A percentile compares a stretch with the other conserved stretches of the same genome.
Evolutionary conservation across 1,140 invertebrate genomes (phyloP).

Genomic region (Macrobrachium nipponense): DNA sequence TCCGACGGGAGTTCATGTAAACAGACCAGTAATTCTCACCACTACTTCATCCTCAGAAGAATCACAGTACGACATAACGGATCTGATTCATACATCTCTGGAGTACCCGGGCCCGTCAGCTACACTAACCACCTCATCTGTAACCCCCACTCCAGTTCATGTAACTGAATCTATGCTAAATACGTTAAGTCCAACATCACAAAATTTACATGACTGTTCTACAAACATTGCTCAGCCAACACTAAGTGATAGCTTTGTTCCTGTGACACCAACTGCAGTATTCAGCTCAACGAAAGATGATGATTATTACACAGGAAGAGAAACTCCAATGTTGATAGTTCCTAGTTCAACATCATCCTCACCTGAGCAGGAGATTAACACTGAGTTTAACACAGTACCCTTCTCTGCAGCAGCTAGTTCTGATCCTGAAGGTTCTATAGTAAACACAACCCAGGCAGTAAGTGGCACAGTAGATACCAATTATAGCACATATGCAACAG

Average conservation of each 20-base stretch:
- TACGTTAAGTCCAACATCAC: background rate
- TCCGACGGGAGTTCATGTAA: background rate
- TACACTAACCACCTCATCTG: background rate
- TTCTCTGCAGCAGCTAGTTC: no score
- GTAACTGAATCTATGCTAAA: background rate
- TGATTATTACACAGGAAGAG: no score
- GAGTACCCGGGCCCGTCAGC: conserved; percentile 51
- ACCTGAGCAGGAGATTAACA: no score
- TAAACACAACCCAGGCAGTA: no score
- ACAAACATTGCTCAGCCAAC: background rate
- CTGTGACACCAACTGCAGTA: background rate
- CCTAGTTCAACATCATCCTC: no score
- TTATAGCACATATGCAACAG: no score
- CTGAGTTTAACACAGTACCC: no score
- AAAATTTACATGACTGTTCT: background rate
- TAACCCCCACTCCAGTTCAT: conserved; percentile 14
- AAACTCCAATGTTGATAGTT: no score
- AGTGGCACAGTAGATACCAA: no score
- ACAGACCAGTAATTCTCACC: background rate
- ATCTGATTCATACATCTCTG: conserved; percentile 37
- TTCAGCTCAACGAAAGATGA: no score
- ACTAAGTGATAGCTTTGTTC: background rate
- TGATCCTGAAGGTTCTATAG: no score
- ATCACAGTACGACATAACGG: conserved; percentile 26
- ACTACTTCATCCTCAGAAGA: background rate